phyloP scores from a whole-genome alignment of 2,113 vertebrate species.

The Elanoides forficatus region DNA sequence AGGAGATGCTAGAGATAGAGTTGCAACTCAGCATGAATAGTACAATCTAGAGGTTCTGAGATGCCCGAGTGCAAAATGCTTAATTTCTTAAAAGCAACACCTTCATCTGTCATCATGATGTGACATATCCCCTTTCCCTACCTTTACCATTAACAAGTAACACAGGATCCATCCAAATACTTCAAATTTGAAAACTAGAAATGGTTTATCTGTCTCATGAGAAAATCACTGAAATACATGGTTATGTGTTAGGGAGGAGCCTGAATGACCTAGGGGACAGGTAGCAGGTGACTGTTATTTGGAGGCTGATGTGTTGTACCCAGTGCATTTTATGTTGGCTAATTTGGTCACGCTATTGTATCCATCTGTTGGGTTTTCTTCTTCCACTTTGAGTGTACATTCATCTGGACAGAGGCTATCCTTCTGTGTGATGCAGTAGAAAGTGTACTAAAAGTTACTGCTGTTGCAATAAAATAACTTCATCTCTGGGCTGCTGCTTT shows the following conservation, averaged over 20 bases:
- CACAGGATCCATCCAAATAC: background rate
- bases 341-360: background rate
- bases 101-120: background rate
- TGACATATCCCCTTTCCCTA: background rate
- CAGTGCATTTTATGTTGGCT: background rate
- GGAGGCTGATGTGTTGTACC: background rate
- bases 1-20: background rate
- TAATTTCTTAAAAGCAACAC: background rate
- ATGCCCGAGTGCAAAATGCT: background rate
- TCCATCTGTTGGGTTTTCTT: background rate
- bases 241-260: background rate
- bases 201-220: background rate
- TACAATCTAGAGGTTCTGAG: background rate
- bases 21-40: background rate
- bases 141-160: background rate
- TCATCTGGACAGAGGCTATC: background rate
- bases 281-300: background rate
- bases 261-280: background rate
- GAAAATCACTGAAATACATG: background rate
- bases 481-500: background rate
- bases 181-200: background rate
- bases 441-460: background rate
- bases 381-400: background rate
- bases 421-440: background rate
- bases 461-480: constrained; percentile 20